Conservation (phyloP, 2,113 vertebrate genomes). For the Laticauda laticaudata region DNA sequence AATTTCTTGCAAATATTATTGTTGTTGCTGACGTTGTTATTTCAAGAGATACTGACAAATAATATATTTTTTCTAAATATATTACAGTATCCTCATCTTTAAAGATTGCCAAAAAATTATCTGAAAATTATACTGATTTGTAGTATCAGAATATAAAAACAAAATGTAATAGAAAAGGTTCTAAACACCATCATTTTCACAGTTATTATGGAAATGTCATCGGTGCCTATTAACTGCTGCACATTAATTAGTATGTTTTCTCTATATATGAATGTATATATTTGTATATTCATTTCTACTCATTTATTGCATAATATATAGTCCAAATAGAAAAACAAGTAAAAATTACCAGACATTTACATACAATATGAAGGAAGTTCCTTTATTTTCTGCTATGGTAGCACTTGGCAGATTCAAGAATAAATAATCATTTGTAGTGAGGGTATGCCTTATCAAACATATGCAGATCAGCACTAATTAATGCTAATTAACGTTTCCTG, state of each 20-base stretch:
- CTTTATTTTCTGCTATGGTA: slow-evolving; percentile 75
- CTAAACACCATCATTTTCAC: slow-evolving; percentile 41
- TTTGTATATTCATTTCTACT: slow-evolving; percentile 62
- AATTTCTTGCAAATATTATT: neutral
- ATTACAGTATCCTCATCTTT: neutral
- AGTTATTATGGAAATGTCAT: slow-evolving; percentile 48
- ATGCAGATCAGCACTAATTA: slow-evolving; percentile 94
- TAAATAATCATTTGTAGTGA: slow-evolving; percentile 85
- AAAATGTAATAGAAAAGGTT: slow-evolving; percentile 40
- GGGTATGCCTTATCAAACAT: slow-evolving; percentile 89
- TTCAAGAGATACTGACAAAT: neutral
- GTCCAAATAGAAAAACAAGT: slow-evolving; percentile 70
- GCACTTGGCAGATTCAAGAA: slow-evolving; percentile 82
- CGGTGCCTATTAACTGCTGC: slow-evolving; percentile 45
- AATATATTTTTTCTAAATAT: slow-evolving; percentile 24
- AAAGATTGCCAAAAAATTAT: neutral
- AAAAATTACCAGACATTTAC: slow-evolving; percentile 75
- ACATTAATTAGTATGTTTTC: slow-evolving; percentile 64
- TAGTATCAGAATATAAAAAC: neutral
- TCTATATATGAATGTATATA: slow-evolving; percentile 62
- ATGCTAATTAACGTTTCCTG: slow-evolving; percentile 89
- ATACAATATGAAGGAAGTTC: slow-evolving; percentile 74
- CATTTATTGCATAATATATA: slow-evolving; percentile 70
- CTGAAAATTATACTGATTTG: slow-evolving; percentile 13
- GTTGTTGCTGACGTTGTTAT: neutral